Evolutionary conservation across 2,888 invertebrate species (phyloP).

Genomic region (Gisinianus flammeolus): DNA sequence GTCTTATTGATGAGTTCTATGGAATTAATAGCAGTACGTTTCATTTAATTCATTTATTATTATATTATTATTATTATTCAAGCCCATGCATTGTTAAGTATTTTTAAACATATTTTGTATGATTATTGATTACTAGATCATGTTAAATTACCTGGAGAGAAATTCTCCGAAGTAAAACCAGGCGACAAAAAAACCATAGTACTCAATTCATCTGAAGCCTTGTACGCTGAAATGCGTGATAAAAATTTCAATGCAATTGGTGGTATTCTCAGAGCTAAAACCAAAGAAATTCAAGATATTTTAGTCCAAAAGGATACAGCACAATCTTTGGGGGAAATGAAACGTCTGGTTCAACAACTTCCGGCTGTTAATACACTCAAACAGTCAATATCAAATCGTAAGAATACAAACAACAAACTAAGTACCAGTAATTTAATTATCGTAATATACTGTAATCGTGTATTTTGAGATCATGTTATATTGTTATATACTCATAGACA

Average conservation of each 20-base stretch:
- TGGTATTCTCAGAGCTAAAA: conserved; percentile 81
- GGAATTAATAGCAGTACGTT: conserved; percentile 75
- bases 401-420: conserved; percentile 36
- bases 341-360: conserved; percentile 86
- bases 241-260: conserved; percentile 93
- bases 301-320: conserved; percentile 79
- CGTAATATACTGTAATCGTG: neutral
- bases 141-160: conserved; percentile 83
- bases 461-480: neutral
- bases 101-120: neutral
- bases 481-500: conserved; percentile 68
- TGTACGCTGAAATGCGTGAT: conserved; percentile 88
- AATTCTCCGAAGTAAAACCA: conserved; percentile 72
- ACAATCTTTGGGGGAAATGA: conserved; percentile 93
- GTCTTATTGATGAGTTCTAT: conserved; percentile 93
- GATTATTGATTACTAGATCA: conserved; percentile 66
- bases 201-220: conserved; percentile 85
- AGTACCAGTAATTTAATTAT: neutral
- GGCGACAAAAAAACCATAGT: conserved; percentile 75
- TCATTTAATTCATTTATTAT: neutral
- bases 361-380: conserved; percentile 87
- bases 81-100: neutral
- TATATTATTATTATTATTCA: conserved; percentile 10
- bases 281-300: conserved; percentile 82
- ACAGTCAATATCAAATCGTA: conserved; percentile 76